Evolutionary conservation across 2,797 vertebrate species (phyloP), one percentile per base, ranked within the genome.

Genomic region (Zalophus californianus): DNA sequence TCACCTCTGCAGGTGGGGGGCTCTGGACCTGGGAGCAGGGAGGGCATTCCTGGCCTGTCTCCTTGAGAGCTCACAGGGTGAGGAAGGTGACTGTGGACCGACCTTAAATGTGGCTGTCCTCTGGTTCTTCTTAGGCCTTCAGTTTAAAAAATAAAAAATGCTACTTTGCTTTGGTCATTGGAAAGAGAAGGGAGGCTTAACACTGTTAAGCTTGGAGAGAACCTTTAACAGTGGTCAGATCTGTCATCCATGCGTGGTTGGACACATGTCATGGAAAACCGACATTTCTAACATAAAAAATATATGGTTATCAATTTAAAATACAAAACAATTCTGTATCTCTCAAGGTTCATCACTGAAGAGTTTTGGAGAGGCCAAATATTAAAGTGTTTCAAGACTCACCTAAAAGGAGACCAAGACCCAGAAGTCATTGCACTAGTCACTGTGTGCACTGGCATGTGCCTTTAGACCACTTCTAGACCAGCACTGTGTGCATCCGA

Each of bases 331-430:
- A 32, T 98, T 98, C 96, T 98, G 95, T 98, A 90, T 98, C 96
- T 98, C 97, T 98, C 98, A 98, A 98, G 98, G 98, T 98, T 98
- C 97, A 92, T 97, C 96, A 94, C 64, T 97, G 98, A 98, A 98
- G 98, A 98, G 91, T 97, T 98, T 97, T 97, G 98, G 97, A 98
- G 98, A 98, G 97, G 97, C 97, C 98, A 98, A 97, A 97, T 93
- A 91, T 97, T 97, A 98, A 98, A 97, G 98, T 98, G 94, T 98
- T 98, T 95, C 97, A 98, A 98, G 98, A 98, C 97, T 98, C 97
- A 97, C 97, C 97, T 98, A 96, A 98, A 97, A 98, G 98, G 98
- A 98, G 98, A 97, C 98, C 97, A 97, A 98, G 98, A 98, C 98
- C 98, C 98, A 98, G 98, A 98, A 98, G 98, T 98, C 98, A 98